A percentile compares a stretch with the other conserved stretches of the same genome.
Conservation (phyloP, 2,113 vertebrate genomes). For the Guaruba guarouba region DNA sequence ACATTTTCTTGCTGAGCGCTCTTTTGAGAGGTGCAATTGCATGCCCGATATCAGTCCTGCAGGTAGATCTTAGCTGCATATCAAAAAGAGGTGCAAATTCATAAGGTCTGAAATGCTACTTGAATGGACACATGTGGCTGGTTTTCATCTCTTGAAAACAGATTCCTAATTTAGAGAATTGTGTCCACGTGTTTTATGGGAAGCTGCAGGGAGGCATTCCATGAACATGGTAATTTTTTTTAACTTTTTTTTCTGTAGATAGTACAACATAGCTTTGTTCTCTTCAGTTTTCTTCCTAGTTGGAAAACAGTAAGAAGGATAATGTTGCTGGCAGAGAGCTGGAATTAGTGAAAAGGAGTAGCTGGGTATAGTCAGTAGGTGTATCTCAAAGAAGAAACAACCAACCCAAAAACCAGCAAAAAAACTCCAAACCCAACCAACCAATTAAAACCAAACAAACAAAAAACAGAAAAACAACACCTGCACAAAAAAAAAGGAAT, state of each 20-base stretch:
- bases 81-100: background rate
- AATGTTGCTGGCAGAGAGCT: background rate
- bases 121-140: background rate
- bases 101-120: background rate
- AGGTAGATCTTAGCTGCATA: background rate
- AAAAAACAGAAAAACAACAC: background rate
- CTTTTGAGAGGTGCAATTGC: background rate
- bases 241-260: background rate
- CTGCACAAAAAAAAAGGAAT: background rate
- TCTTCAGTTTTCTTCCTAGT: background rate
- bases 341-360: background rate
- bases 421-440: background rate
- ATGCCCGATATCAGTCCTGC: background rate
- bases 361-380: background rate
- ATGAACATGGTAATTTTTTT: background rate
- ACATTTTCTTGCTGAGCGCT: background rate
- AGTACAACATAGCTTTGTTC: background rate
- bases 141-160: background rate
- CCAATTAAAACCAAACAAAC: background rate
- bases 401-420: background rate
- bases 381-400: background rate
- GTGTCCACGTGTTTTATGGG: background rate
- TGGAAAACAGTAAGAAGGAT: background rate
- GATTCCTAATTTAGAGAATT: background rate
- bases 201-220: background rate